Base-by-base conservation (phyloP, 2,888 invertebrate genomes). In the Mesorhabditis belari region DNA sequence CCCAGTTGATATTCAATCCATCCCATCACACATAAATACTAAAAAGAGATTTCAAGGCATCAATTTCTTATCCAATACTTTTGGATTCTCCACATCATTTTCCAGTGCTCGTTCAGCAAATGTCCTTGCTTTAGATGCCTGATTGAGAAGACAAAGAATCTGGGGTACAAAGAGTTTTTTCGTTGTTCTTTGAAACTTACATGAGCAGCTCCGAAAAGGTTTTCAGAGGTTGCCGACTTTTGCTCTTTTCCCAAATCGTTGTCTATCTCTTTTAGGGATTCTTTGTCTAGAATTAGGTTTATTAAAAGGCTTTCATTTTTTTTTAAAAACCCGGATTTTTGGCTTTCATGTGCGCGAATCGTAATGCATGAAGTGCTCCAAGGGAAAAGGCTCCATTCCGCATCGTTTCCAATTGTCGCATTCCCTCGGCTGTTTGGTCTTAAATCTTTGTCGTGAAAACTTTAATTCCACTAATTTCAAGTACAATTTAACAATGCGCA, bases 381-480 rank as follows among this genome's bases (percentile, higher is more conserved):
- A 70, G 58, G 35, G 62, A 55, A 53, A 55, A 58, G 9, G 65
- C 54, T 17, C 66, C 66, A 35, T 67, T 65, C 17, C 55, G 57
- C 2, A 65, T 12, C 6, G 62, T 54, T 12, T 71, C 73, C 26
- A 77, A 55, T 6, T 65, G 59, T 21, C 77, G 70, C 19, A 77
- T 70, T 1, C 75, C 75, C 35, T 77, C 77, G 3, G 77, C 61
- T 2, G 71, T 55, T 61, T 71, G 73, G 2, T 76, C 76, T 74
- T 24, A 58, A 70, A 50, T n/a, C n/a, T n/a, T n/a, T n/a, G n/a
- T n/a, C n/a, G n/a, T n/a, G n/a, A 21, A 35, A 35, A 35, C n/a
- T 2, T 9, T 35, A 35, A 17, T 35, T 35, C 44, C 44, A 35
- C 44, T 35, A 35, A 35, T 17, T 35, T 35, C 12, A n/a, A 19